These are phyloP conservation scores for Corythaixoides concolor DNA, from an alignment of 2,113 vertebrate species.

Conservation along the genomic window DNA sequence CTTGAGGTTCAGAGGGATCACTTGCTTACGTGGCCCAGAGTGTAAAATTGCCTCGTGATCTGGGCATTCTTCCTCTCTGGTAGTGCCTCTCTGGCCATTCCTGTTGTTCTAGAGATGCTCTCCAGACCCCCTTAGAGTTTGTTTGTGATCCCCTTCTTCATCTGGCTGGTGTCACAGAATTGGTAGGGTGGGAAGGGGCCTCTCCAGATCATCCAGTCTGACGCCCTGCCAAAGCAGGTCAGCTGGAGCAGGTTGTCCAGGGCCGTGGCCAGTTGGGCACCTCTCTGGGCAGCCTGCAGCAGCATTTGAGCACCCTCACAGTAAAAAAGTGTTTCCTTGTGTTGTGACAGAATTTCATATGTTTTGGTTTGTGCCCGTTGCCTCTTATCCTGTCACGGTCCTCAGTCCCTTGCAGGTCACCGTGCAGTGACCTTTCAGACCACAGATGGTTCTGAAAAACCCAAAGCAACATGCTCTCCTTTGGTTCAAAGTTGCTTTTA, in stretches of 20 bases:
- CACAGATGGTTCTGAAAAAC: background rate
- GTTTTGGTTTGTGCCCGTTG: background rate
- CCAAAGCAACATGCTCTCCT: background rate
- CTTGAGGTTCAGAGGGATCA: background rate
- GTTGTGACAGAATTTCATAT: background rate
- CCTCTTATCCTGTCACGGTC: background rate
- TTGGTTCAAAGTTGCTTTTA: background rate
- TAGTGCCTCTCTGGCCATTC: background rate
- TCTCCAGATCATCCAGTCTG: background rate
- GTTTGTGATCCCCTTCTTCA: accelerated
- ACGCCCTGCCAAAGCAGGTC: background rate
- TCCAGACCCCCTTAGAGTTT: background rate
- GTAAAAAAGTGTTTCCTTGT: background rate
- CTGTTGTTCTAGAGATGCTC: background rate
- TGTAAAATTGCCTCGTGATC: background rate
- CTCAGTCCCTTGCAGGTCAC: background rate
- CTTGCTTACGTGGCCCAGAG: background rate
- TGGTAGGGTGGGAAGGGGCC: background rate
- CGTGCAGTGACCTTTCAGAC: background rate
- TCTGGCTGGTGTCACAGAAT: background rate
- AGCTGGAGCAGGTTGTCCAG: background rate
- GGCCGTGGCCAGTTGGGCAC: background rate
- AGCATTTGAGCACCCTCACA: background rate
- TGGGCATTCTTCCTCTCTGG: background rate
- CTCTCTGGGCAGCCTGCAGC: background rate